These are phyloP conservation scores for Catocala nupta DNA, from an alignment of 2,888 invertebrate species.

Conservation along the genomic window DNA sequence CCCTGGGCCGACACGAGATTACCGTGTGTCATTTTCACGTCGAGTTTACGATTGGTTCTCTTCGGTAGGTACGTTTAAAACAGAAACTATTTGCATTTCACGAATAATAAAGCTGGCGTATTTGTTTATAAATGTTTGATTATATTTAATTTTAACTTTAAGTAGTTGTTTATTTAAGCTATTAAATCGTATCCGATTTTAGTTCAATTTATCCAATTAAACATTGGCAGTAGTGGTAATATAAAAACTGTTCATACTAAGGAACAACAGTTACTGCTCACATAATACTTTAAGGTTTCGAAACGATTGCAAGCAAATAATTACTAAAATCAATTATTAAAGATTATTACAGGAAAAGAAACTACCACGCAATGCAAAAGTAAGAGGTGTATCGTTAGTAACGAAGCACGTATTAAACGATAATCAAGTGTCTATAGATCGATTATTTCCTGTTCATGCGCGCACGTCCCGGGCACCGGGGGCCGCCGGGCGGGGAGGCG, in stretches of 20 bases:
- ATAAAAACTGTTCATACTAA: too few relatives aligned
- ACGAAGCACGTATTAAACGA: slow-evolving; percentile 41
- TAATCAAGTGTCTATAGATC: slow-evolving; percentile 70
- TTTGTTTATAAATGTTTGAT: slow-evolving; percentile 1
- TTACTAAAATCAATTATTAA: slow-evolving; percentile 16
- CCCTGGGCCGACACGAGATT: slow-evolving; percentile 49
- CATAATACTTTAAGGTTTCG: not conserved
- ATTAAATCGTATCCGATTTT: too few relatives aligned
- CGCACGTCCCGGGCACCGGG: slow-evolving; percentile 47
- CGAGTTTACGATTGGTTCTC: slow-evolving; percentile 42
- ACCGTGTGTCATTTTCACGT: slow-evolving; percentile 48
- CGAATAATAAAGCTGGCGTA: slow-evolving; percentile 21
- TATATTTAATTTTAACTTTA: not conserved
- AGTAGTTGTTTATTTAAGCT: not conserved
- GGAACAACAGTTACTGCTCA: not conserved
- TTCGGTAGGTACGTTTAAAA: slow-evolving; percentile 24
- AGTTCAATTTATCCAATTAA: not conserved
- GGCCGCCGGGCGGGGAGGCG: slow-evolving; percentile 24
- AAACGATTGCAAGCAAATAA: slow-evolving; percentile 23
- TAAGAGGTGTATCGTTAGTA: slow-evolving; percentile 49
- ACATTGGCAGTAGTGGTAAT: not conserved
- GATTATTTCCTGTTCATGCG: slow-evolving; percentile 68
- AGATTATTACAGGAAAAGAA: slow-evolving; percentile 40
- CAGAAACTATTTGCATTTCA: slow-evolving; percentile 35
- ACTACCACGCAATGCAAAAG: slow-evolving; percentile 46